Conservation (phyloP, 2,888 invertebrate species). For the Quadroppia sp. region DNA sequence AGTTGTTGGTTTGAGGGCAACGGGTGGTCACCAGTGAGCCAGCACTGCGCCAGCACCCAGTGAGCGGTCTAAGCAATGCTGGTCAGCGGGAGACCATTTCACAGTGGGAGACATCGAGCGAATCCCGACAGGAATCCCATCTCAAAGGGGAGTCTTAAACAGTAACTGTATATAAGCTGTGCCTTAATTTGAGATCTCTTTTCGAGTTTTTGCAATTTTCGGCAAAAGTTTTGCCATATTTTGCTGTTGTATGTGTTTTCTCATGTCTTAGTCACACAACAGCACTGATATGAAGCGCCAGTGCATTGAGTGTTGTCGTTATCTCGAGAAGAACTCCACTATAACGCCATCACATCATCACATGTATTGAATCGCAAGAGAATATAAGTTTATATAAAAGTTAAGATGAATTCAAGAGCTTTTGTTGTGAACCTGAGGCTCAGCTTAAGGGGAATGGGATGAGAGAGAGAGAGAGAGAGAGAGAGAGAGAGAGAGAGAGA, state of each 20-base stretch:
- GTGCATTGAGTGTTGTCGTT: neutral
- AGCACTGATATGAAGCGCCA: neutral
- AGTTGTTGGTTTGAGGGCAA: slow-evolving; percentile 32
- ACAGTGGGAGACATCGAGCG: slow-evolving; percentile 27
- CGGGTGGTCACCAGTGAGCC: neutral
- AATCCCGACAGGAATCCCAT: slow-evolving; percentile 27
- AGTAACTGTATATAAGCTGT: slow-evolving; percentile 12
- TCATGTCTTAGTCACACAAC: neutral
- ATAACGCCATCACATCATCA: slow-evolving; percentile 20
- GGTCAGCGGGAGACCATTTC: slow-evolving; percentile 12
- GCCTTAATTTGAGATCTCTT: slow-evolving; percentile 28
- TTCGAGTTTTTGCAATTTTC: slow-evolving; percentile 27
- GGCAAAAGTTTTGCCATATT: too few species aligned
- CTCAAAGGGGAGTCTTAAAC: slow-evolving; percentile 1
- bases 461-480: neutral
- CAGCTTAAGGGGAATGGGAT: slow-evolving; percentile 6
- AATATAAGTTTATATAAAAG: slow-evolving; percentile 32
- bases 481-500: too few species aligned
- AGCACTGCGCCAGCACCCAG: slow-evolving; percentile 25
- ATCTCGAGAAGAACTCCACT: slow-evolving; percentile 19
- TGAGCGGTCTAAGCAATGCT: slow-evolving; percentile 29
- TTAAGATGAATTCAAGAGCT: slow-evolving; percentile 33
- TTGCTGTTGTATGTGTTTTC: neutral
- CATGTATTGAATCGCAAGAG: slow-evolving; percentile 21
- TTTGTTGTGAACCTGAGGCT: neutral